These are phyloP conservation scores for Bostrychus sinensis DNA, from an alignment of 2,113 vertebrate species.

Conservation along the genomic window DNA sequence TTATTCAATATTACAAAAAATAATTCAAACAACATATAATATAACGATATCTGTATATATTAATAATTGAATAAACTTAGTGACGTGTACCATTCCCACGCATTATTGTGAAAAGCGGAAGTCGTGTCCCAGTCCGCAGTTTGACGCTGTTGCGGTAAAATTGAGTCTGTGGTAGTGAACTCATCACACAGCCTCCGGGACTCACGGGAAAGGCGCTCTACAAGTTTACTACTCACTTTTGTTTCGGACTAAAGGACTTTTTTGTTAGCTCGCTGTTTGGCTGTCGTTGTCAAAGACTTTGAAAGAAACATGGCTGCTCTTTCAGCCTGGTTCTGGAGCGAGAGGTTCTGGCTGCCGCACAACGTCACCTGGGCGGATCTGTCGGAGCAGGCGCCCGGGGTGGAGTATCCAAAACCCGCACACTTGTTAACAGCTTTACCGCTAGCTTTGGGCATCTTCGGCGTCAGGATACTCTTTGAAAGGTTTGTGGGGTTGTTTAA, in stretches of 20 bases:
- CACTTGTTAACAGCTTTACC: slow-evolving; percentile 88
- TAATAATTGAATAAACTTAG: background rate
- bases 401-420: slow-evolving; percentile 84
- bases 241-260: background rate
- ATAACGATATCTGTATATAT: no score
- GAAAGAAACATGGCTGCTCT: slow-evolving; percentile 79
- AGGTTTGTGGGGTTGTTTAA: slow-evolving; percentile 76
- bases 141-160: slow-evolving; percentile 4
- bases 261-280: background rate
- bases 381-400: slow-evolving; percentile 81
- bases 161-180: slow-evolving; percentile 31
- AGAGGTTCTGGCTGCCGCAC: slow-evolving; percentile 93
- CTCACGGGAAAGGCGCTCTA: background rate
- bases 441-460: slow-evolving; percentile 87
- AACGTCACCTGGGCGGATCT: slow-evolving; percentile 96
- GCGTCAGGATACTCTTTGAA: slow-evolving; percentile 90
- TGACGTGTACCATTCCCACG: background rate
- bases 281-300: background rate
- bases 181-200: slow-evolving; percentile 3
- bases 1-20: no score
- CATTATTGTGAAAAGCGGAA: slow-evolving; percentile 45
- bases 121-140: accelerated
- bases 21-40: no score
- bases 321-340: slow-evolving; percentile 95
- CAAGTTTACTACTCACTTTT: slow-evolving; percentile 14